phyloP scores from a whole-genome alignment of 2,888 invertebrate genomes.

The Altica lythri region DNA sequence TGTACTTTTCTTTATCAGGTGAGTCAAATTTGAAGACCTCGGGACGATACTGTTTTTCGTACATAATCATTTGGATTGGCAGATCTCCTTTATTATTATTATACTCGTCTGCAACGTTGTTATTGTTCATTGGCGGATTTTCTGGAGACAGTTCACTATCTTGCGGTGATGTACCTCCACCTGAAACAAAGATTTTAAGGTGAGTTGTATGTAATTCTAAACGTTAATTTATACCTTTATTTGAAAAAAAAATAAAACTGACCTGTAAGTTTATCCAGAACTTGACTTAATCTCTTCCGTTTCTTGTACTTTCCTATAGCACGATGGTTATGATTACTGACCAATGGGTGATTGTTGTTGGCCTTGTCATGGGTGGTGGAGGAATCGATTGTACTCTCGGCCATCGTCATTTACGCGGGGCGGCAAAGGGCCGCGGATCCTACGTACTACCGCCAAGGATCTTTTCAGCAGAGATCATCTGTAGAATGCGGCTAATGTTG shows the following conservation, averaged over 20 bases:
- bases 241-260: too few relatives aligned
- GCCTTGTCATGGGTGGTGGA: slow-evolving; percentile 55
- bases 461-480: slow-evolving; percentile 41
- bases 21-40: slow-evolving; percentile 63
- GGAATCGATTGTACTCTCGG: slow-evolving; percentile 66
- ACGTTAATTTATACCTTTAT: too few relatives aligned
- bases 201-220: too few relatives aligned
- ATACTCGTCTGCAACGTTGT: slow-evolving; percentile 48
- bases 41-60: slow-evolving; percentile 51
- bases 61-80: slow-evolving; percentile 38
- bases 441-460: slow-evolving; percentile 35
- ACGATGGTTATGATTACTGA: slow-evolving; percentile 66
- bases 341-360: slow-evolving; percentile 65
- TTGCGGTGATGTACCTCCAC: slow-evolving; percentile 29
- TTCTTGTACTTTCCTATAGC: slow-evolving; percentile 66
- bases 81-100: slow-evolving; percentile 48
- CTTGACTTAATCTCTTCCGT: slow-evolving; percentile 77
- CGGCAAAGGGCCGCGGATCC: slow-evolving; percentile 58
- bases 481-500: slow-evolving; percentile 25
- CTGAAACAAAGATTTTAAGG: slow-evolving; percentile 27
- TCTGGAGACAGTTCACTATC: slow-evolving; percentile 39
- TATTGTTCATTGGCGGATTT: slow-evolving; percentile 56
- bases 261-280: slow-evolving; percentile 74
- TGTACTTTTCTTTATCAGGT: slow-evolving; percentile 51
- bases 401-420: slow-evolving; percentile 73